Conservation (phyloP, 2,113 vertebrate species). For the Aspiorhynchus laticeps region DNA sequence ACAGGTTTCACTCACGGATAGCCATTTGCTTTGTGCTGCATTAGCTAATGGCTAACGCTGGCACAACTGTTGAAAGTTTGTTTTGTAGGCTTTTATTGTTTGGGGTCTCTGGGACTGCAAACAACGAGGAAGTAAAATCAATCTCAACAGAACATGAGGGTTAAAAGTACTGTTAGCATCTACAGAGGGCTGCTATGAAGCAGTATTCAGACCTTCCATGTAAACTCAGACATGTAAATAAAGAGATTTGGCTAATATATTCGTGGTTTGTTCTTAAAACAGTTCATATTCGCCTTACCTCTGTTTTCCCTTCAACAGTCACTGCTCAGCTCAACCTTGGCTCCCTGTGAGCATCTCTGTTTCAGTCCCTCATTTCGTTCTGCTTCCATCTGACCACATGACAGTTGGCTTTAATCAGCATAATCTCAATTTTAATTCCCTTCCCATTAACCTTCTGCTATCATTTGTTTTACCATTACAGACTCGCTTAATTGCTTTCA, state of each 20-base stretch:
- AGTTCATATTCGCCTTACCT: not conserved
- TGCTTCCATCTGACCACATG: constrained; percentile 41
- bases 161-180: not conserved
- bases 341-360: not conserved
- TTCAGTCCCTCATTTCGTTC: constrained; percentile 21
- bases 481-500: constrained; percentile 71
- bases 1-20: not conserved
- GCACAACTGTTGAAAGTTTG: not conserved
- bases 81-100: not conserved
- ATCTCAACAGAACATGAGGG: not conserved
- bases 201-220: not conserved
- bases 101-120: not conserved
- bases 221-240: not conserved
- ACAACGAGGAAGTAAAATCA: not conserved
- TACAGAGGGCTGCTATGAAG: not conserved
- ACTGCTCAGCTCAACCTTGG: not conserved
- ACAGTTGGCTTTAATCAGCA: constrained; percentile 66
- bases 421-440: constrained; percentile 76
- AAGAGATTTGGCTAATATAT: not conserved
- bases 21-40: not conserved
- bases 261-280: not conserved
- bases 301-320: not conserved
- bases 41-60: constrained; percentile 4
- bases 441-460: constrained; percentile 77
- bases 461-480: constrained; percentile 76